Percentiles rank a stretch among this genome's conserved stretches.
These are phyloP conservation scores for Eilema sororculum DNA, from an alignment of 2,888 invertebrate species.

Conservation along the genomic window DNA sequence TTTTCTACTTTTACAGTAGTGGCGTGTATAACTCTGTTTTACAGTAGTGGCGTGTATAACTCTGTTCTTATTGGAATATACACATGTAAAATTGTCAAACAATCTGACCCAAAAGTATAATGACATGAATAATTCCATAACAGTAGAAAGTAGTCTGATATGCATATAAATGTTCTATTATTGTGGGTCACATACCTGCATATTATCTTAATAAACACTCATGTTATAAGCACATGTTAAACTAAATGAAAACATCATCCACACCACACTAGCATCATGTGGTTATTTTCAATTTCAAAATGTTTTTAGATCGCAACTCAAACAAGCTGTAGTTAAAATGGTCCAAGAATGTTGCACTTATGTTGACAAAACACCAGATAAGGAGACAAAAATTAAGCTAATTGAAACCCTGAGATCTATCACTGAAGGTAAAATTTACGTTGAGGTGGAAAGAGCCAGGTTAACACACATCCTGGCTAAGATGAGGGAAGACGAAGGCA, in stretches of 20 bases:
- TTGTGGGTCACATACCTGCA: not conserved
- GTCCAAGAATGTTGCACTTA: constrained; percentile 98
- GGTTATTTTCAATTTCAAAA: not conserved
- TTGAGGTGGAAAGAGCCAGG: constrained; percentile 99
- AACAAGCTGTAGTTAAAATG: constrained; percentile 98
- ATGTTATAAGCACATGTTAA: no score
- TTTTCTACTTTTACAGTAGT: no score
- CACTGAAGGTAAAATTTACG: constrained; percentile 99
- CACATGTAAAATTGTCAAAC: not conserved
- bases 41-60: no score
- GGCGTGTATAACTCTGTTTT: no score
- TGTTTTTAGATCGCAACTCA: constrained; percentile 92
- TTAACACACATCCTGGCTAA: constrained; percentile 96
- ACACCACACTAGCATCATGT: not conserved
- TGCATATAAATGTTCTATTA: not conserved
- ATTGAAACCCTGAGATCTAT: constrained; percentile 98
- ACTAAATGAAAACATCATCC: not conserved
- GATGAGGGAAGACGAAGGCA: constrained; percentile 93
- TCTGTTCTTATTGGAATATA: not conserved
- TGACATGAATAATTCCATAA: not conserved
- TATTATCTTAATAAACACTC: not conserved
- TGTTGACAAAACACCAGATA: constrained; percentile 96
- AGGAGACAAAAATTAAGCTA: constrained; percentile 96
- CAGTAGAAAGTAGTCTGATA: not conserved
- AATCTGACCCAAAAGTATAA: not conserved